A percentile compares a stretch with the other conserved stretches of the same genome.
phyloP scores from a whole-genome alignment of 2,888 invertebrate species.

The Bruchidius siliquastri region DNA sequence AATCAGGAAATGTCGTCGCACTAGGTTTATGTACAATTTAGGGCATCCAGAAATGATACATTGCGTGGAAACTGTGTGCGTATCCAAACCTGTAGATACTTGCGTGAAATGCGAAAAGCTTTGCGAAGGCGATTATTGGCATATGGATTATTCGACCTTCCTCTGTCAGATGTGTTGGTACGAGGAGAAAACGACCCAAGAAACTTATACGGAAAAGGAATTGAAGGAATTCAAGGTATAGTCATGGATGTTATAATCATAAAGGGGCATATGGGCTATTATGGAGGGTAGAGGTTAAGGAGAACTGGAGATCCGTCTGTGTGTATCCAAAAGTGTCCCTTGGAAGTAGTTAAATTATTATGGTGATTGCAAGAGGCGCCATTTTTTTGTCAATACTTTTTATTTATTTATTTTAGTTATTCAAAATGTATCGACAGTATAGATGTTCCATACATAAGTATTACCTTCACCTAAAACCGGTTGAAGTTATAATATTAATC shows the following conservation, averaged over 20 bases:
- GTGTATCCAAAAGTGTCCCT: too few relatives aligned
- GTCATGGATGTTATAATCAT: background rate
- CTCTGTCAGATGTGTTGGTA: conserved; percentile 48
- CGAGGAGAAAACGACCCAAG: conserved; percentile 37
- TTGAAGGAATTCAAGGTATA: conserved; percentile 36
- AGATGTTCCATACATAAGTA: too few relatives aligned
- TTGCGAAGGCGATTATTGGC: conserved; percentile 52
- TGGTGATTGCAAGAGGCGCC: too few relatives aligned
- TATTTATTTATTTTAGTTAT: too few relatives aligned
- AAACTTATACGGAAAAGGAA: conserved; percentile 33
- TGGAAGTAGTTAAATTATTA: too few relatives aligned
- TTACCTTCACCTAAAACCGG: too few relatives aligned
- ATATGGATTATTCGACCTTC: conserved; percentile 39
- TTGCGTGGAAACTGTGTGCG: conserved; percentile 47
- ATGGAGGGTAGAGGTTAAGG: too few relatives aligned
- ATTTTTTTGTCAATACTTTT: too few relatives aligned
- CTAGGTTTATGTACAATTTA: conserved; percentile 46
- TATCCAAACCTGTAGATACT: conserved; percentile 40
- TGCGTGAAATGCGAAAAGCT: conserved; percentile 45
- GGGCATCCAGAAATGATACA: conserved; percentile 44
- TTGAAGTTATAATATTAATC: too few relatives aligned
- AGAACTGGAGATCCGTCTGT: too few relatives aligned
- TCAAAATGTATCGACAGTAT: too few relatives aligned
- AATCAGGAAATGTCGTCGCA: conserved; percentile 30
- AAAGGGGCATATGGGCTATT: too few relatives aligned